phyloP scores from a whole-genome alignment of 2,113 vertebrate genomes.

The Delphinus delphis region DNA sequence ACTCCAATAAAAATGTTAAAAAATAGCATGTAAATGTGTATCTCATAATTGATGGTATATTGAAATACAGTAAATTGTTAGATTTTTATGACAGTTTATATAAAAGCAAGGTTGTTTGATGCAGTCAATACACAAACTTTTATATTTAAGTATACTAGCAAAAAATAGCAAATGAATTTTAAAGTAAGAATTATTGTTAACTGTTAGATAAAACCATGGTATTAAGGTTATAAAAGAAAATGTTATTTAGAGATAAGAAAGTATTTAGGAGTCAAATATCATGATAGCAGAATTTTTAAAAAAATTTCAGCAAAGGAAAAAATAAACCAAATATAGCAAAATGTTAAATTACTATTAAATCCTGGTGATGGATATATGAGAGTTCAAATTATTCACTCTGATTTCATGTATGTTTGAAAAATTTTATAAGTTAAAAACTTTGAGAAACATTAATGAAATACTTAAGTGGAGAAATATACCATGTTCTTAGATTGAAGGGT shows the following conservation, averaged over 20 bases:
- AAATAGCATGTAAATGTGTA: neutral
- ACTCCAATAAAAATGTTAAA: no score
- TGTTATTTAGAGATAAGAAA: neutral
- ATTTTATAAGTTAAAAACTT: neutral
- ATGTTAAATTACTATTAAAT: neutral
- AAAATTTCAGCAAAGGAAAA: neutral
- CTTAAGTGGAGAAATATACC: neutral
- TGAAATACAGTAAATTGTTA: neutral
- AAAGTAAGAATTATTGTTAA: neutral
- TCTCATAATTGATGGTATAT: neutral
- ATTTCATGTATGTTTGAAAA: neutral
- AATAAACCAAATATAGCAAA: neutral
- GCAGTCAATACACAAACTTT: neutral
- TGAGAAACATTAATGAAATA: neutral
- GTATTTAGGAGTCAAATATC: neutral
- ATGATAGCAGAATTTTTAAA: neutral
- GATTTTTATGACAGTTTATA: neutral
- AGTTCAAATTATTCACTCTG: neutral
- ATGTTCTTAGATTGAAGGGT: neutral
- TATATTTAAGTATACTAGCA: neutral
- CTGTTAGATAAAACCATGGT: neutral
- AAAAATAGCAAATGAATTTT: neutral
- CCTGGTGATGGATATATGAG: neutral
- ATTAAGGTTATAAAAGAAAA: constrained; percentile 12
- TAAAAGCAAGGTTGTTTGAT: neutral